Conservation (phyloP, 2,113 vertebrate species). For the Elachura formosa region DNA sequence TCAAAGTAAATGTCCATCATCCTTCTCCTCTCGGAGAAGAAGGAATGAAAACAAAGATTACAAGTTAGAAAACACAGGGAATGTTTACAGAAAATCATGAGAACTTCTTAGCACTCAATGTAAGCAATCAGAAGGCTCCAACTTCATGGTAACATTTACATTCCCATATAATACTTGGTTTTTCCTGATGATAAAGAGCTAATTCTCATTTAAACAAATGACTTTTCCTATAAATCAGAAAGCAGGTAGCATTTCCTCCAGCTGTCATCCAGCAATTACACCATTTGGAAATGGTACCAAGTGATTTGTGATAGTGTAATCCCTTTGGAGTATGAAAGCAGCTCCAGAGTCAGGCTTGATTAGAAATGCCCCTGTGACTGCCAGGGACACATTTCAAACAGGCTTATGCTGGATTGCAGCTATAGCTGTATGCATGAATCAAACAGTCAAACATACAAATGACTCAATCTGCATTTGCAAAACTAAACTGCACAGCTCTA, state of each 20-base stretch:
- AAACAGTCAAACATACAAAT: neutral
- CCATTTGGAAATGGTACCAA: neutral
- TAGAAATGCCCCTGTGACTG: conserved; percentile 2
- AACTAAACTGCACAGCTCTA: neutral
- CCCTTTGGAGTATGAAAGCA: neutral
- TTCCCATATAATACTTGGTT: neutral
- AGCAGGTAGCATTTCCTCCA: conserved; percentile 7
- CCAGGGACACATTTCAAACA: neutral
- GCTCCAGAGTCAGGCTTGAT: conserved; percentile 22
- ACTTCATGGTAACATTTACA: too few relatives aligned
- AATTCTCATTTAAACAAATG: conserved; percentile 22
- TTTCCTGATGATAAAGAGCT: conserved; percentile 2
- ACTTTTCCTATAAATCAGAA: conserved; percentile 1
- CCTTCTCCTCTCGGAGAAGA: too few relatives aligned
- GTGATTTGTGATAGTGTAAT: neutral
- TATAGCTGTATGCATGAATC: neutral
- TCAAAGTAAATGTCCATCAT: too few relatives aligned
- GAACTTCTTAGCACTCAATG: too few relatives aligned
- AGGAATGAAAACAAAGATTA: too few relatives aligned
- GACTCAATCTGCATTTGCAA: neutral
- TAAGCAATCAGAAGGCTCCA: too few relatives aligned
- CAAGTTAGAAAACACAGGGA: too few relatives aligned
- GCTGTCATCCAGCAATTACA: neutral
- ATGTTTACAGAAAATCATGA: too few relatives aligned
- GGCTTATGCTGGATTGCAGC: neutral